Evolutionary conservation across 1,140 invertebrate genomes (phyloP), one percentile per base, ranked within the genome.

Genomic region (Drosophila nikananu): DNA sequence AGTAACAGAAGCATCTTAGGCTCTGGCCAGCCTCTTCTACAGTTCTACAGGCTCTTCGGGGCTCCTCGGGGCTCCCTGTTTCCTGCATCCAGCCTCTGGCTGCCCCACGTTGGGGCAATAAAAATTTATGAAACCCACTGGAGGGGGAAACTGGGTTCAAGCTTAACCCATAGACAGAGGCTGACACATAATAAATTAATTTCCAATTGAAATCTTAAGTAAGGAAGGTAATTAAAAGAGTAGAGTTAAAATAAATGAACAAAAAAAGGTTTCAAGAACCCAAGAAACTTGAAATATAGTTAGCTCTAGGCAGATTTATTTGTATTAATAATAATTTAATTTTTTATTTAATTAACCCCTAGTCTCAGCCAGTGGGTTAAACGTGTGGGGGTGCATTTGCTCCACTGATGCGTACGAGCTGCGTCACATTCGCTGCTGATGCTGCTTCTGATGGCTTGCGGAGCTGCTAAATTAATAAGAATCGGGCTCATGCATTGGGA

Each of bases 91-190:
- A 6, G 32, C 35, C 10, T 2, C 21, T 48, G 32, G 27, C 7
- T 54, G 32, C 72, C 49, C 19, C 39, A 17, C 21, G 61, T 55
- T 41, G 46, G 68, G 54, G 68, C 83, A 87, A 83, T 80, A 83
- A 83, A 80, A 83, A 83, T 77, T 77, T 68, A 80, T 80, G 70
- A 80, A 80, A 62, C 67, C 73, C 23, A 23, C 3, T 23, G 15
- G 44, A 13, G 19, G n/a, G 19, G 13, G 37, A 37, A 27, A 55
- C 51, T 52, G 42, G 30, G 37, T 66, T 66, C 41, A 54, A 44
- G 71, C 75, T 48, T 66, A 66, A 63, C 63, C 63, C 59, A 35
- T 12, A 35, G 23, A 35, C 5, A 23, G 4, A 3, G 0, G 8
- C 1, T 35, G 32, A 37, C 23, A 10, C 8, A 27, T 17, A 49